Conservation (phyloP, 23 tunicate genomes). For the Halocynthia roretzi region DNA sequence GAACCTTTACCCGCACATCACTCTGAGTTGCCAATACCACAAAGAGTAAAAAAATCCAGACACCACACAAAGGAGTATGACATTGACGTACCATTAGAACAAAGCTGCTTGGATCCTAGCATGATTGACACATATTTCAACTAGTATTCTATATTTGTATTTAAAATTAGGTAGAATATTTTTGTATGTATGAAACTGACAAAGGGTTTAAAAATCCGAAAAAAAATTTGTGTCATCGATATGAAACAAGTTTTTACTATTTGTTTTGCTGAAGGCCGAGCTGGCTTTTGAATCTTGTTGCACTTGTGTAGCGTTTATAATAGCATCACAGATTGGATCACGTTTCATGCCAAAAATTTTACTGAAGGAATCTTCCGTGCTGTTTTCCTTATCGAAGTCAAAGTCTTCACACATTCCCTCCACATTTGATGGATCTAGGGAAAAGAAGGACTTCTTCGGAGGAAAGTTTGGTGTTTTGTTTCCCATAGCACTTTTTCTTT, state of each 20-base stretch:
- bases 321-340: too few relatives aligned
- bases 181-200: too few relatives aligned
- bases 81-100: conserved; percentile 78
- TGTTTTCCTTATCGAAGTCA: conserved; percentile 3
- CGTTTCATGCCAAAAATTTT: background rate
- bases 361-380: background rate
- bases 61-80: conserved; percentile 89
- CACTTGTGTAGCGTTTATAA: too few relatives aligned
- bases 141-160: too few relatives aligned
- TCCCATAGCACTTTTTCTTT: too few relatives aligned
- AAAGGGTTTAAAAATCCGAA: too few relatives aligned
- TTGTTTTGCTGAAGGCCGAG: too few relatives aligned
- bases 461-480: background rate
- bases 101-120: conserved; percentile 79
- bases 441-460: conserved; percentile 1
- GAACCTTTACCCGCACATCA: conserved; percentile 95
- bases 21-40: conserved; percentile 94
- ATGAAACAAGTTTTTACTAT: too few relatives aligned
- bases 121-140: conserved; percentile 34
- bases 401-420: conserved; percentile 20
- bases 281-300: too few relatives aligned
- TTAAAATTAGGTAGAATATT: too few relatives aligned
- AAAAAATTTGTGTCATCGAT: too few relatives aligned
- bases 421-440: conserved; percentile 1
- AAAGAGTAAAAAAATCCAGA: conserved; percentile 56